Conservation (phyloP, 1,140 invertebrate species). For the Neodiprion pinetum region DNA sequence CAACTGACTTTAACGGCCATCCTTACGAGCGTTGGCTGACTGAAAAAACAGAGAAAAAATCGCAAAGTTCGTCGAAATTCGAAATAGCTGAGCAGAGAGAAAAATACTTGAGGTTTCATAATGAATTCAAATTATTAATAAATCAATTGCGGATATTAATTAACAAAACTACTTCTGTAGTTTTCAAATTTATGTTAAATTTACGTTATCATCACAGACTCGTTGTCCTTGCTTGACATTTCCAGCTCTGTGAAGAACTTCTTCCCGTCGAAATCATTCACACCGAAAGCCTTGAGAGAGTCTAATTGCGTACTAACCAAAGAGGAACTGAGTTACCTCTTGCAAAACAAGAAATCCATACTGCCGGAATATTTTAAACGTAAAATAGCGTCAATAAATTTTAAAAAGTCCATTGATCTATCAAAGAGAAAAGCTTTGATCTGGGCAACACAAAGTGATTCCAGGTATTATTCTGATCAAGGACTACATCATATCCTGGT, state of each 20-base stretch:
- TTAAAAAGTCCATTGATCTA: not conserved
- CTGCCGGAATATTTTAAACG: not conserved
- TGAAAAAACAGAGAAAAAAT: not conserved
- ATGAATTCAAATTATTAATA: not conserved
- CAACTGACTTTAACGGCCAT: not conserved
- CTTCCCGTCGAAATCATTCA: not conserved
- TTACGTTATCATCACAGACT: too few relatives aligned
- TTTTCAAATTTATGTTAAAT: too few relatives aligned
- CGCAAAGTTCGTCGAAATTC: not conserved
- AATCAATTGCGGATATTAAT: too few relatives aligned
- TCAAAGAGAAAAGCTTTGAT: not conserved
- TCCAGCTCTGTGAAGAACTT: not conserved
- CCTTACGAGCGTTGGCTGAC: not conserved
- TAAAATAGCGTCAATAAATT: not conserved
- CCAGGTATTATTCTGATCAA: not conserved
- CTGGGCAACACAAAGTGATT: conserved; percentile 16
- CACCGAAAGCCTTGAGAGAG: not conserved
- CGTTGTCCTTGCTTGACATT: not conserved
- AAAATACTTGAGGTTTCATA: not conserved
- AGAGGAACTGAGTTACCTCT: not conserved
- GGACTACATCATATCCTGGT: not conserved
- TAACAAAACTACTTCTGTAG: too few relatives aligned
- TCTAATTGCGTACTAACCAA: not conserved
- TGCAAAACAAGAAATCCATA: not conserved
- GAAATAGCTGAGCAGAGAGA: not conserved